Conservation (phyloP, 1,140 invertebrate genomes). For the Heliconius melpomene region DNA sequence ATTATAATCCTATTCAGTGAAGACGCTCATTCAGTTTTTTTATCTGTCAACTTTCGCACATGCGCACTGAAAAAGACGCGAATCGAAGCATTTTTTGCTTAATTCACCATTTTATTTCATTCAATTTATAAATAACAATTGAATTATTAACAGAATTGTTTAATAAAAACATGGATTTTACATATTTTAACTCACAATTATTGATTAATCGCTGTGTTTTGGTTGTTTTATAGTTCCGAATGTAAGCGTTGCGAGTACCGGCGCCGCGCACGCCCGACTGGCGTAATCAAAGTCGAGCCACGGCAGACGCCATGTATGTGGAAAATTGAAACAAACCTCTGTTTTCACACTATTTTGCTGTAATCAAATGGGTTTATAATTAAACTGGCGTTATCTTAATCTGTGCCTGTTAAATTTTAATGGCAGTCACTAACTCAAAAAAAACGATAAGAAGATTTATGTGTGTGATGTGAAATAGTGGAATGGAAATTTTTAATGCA, state of each 20-base stretch:
- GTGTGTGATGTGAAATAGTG: not conserved
- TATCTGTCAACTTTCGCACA: slow-evolving; percentile 21
- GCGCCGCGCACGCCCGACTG: slow-evolving; percentile 38
- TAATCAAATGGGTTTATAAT: not conserved
- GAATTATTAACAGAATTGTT: not conserved
- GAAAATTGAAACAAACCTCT: not conserved
- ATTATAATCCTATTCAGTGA: not conserved
- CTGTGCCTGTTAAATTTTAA: not conserved
- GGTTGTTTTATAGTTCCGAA: slow-evolving; percentile 15
- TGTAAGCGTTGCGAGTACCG: slow-evolving; percentile 16
- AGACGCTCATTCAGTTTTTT: not conserved
- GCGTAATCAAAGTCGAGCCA: slow-evolving; percentile 35
- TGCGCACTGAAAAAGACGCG: slow-evolving; percentile 24
- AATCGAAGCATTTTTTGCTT: not conserved
- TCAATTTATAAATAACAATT: not conserved
- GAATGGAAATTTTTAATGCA: not conserved
- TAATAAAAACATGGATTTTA: not conserved
- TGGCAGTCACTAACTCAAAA: not conserved
- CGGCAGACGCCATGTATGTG: slow-evolving; percentile 5
- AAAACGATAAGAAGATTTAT: not conserved
- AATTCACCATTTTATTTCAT: not conserved
- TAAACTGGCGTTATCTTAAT: slow-evolving; percentile 5
- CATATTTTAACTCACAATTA: slow-evolving; percentile 1
- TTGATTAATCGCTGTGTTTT: slow-evolving; percentile 23
- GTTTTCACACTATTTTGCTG: not conserved